Percentiles rank a stretch among this genome's conserved stretches.
Conservation (phyloP, 2,797 vertebrate genomes). For the Anabas testudineus region DNA sequence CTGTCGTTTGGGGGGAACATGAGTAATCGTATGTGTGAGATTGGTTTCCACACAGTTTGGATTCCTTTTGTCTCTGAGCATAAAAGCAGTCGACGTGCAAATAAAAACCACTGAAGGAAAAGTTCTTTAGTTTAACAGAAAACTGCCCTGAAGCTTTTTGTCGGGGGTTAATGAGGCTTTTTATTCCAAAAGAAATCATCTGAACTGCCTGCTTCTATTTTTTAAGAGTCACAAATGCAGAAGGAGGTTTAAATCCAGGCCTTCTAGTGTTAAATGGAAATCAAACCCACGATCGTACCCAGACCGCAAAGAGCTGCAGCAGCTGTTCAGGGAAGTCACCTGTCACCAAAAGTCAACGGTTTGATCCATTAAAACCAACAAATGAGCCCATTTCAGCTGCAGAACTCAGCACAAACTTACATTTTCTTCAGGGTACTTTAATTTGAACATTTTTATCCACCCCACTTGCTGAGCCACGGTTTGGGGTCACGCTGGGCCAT, state of each 20-base stretch:
- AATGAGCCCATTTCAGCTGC: not conserved
- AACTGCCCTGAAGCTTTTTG: conserved; percentile 20
- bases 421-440: conserved; percentile 27
- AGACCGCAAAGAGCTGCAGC: conserved; percentile 4
- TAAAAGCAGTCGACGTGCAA: conserved; percentile 13
- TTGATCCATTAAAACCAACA: not conserved
- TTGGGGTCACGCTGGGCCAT: conserved; percentile 19
- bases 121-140: not conserved
- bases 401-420: not conserved
- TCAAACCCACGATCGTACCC: not conserved
- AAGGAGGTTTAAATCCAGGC: conserved; percentile 1
- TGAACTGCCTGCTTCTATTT: conserved; percentile 21
- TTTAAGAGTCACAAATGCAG: not conserved
- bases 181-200: conserved; percentile 24
- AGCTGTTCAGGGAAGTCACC: not conserved
- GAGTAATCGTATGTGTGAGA: conserved; percentile 48
- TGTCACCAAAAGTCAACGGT: conserved; percentile 13
- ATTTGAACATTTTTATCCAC: not conserved
- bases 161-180: conserved; percentile 27
- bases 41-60: conserved; percentile 27
- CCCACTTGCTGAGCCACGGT: not conserved
- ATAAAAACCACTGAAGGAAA: conserved; percentile 23
- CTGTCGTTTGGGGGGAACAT: conserved; percentile 2
- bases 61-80: conserved; percentile 19
- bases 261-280: not conserved